Percentiles rank a stretch among this genome's conserved stretches.
Evolutionary conservation across 2,113 vertebrate genomes (phyloP).

Genomic region (Gambusia holbrooki): DNA sequence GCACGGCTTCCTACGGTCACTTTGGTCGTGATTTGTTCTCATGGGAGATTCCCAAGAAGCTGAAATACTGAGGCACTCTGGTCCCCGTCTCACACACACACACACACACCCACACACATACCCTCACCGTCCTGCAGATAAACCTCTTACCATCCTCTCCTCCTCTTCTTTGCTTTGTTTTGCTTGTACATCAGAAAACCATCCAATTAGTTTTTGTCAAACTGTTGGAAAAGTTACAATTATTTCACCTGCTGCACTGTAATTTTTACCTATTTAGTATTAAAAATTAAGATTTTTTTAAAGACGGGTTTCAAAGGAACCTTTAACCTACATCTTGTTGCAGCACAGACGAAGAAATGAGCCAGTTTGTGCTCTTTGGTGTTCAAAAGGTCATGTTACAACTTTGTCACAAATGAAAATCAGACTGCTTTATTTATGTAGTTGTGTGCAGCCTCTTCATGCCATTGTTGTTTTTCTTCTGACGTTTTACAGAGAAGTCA

Average conservation of each 20-base stretch:
- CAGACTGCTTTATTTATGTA: neutral
- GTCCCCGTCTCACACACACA: conserved; percentile 53
- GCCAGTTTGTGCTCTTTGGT: neutral
- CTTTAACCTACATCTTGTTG: neutral
- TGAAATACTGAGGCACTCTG: conserved; percentile 85
- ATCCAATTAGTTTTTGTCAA: conserved; percentile 24
- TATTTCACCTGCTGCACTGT: neutral
- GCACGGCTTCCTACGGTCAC: conserved; percentile 94
- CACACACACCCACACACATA: too few species aligned
- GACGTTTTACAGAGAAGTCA: conserved; percentile 86
- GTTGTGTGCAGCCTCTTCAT: conserved; percentile 59
- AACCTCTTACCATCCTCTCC: conserved; percentile 68
- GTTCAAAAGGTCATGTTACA: conserved; percentile 4
- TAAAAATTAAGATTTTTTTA: neutral
- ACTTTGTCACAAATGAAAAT: conserved; percentile 35
- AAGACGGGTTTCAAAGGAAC: neutral
- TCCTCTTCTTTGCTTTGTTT: conserved; percentile 44
- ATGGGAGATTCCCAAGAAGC: conserved; percentile 94
- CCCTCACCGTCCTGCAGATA: conserved; percentile 83
- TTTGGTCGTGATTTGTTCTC: conserved; percentile 93
- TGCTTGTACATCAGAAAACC: conserved; percentile 53
- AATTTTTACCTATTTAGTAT: neutral
- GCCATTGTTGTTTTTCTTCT: conserved; percentile 74
- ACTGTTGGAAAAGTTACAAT: neutral
- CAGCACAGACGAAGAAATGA: conserved; percentile 5